These are phyloP conservation scores for Lepus europaeus DNA, from an alignment of 2,113 vertebrate species.

Conservation along the genomic window DNA sequence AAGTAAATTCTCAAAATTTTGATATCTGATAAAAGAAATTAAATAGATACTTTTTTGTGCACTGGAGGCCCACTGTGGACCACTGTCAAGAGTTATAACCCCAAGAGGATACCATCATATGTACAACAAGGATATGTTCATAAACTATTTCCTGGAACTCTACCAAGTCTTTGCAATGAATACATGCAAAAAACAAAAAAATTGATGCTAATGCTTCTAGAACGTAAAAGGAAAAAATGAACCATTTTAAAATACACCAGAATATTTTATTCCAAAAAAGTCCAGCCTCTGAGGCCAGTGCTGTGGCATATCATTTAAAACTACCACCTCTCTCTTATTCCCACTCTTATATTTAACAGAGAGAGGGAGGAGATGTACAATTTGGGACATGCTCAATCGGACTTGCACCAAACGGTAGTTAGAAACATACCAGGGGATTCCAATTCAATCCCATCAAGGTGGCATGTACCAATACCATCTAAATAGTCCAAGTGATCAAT, in stretches of 20 bases:
- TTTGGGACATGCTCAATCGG: too few species aligned
- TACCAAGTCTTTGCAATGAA: neutral
- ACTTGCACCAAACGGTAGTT: too few species aligned
- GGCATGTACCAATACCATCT: too few species aligned
- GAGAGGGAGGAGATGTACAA: too few species aligned
- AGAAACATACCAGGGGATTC: too few species aligned
- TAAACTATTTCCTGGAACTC: neutral
- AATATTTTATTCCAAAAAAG: neutral
- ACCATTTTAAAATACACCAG: neutral
- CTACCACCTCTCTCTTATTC: too few species aligned
- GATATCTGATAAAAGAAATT: neutral
- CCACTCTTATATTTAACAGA: too few species aligned
- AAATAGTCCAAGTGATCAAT: too few species aligned
- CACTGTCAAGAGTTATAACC: neutral
- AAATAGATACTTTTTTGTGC: neutral
- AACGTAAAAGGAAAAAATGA: neutral
- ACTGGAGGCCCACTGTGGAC: neutral
- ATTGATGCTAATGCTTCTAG: neutral
- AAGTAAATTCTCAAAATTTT: conserved; percentile 9
- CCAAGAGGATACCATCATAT: neutral
- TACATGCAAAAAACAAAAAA: neutral
- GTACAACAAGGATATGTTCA: too few species aligned
- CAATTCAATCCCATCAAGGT: too few species aligned
- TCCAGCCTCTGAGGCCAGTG: too few species aligned
- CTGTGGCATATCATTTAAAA: too few species aligned